Base-by-base conservation (phyloP, 1,140 invertebrate species). In the Cotesia glomerata region DNA sequence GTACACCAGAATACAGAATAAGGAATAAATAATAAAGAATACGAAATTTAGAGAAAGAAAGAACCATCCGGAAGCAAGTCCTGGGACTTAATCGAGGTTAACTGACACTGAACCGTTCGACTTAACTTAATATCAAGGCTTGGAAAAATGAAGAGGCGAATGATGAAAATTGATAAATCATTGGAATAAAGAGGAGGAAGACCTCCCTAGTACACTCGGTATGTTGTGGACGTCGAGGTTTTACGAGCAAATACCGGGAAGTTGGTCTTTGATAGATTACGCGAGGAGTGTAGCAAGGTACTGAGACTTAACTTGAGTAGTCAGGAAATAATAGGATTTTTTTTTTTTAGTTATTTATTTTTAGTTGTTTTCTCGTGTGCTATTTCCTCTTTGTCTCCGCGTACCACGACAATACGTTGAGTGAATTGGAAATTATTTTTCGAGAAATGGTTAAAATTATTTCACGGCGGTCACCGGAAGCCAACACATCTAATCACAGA, bases 171-270 rank as follows among this genome's bases (percentile, higher is more conserved):
- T 26, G 26, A 26, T 26, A 26, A 26, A 26, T 26, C 26, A 26
- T 1, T 26, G 26, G 26, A 26, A 26, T 26, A 26, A 26, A 26
- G 26, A 26, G 26, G 26, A 26, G 3, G 26, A 3, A 26, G 26
- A 26, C 26, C 26, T 26, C 26, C 52, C 52, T 49, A 51, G 49
- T 66, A 39, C 5, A 51, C 16, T 45, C 52, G 39, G 39, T 45
- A 45, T 45, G 39, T 9, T 49, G 61, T 14, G 58, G 68, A 59
- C 65, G 69, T 69, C 66, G 16, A 62, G 51, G 58, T 74, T 74
- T 74, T 74, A 74, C 64, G 69, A 74, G 73, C 58, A 36, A 58
- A 71, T 67, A 59, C 65, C 49, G 39, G 11, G 39, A 45, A 45
- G 7, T 45, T 45, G 39, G 39, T 45, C 39, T 45, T 45, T 45